These are phyloP conservation scores for Desmodus rotundus DNA, from an alignment of 2,113 vertebrate genomes.

Conservation along the genomic window DNA sequence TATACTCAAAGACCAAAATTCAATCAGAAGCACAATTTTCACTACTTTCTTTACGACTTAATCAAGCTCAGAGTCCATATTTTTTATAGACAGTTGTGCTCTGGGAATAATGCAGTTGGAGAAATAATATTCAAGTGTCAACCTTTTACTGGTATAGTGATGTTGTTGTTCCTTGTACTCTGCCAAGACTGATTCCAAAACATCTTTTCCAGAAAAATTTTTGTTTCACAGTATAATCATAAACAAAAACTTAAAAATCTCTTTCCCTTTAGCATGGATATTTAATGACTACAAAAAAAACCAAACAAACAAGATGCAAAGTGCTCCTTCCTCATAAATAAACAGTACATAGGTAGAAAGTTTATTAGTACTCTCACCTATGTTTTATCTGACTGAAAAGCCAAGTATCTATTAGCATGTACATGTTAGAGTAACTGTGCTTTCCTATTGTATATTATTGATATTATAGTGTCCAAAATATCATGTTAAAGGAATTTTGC, in stretches of 20 bases:
- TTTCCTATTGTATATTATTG: background rate
- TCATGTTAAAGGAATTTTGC: slow-evolving; percentile 8
- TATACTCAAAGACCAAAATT: background rate
- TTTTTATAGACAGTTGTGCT: background rate
- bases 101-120: background rate
- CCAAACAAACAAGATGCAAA: background rate
- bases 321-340: background rate
- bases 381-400: background rate
- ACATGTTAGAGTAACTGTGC: background rate
- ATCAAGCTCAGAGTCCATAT: background rate
- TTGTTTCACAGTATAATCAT: background rate
- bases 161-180: background rate
- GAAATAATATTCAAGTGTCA: background rate
- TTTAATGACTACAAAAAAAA: background rate
- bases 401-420: background rate
- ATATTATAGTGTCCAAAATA: background rate
- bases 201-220: background rate
- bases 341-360: background rate
- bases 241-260: background rate
- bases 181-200: background rate
- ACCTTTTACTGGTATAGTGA: background rate
- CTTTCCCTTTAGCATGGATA: background rate
- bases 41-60: background rate
- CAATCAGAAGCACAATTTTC: background rate
- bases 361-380: background rate